Conservation (phyloP, 2,888 invertebrate species). For the Monochamus alternatus region DNA sequence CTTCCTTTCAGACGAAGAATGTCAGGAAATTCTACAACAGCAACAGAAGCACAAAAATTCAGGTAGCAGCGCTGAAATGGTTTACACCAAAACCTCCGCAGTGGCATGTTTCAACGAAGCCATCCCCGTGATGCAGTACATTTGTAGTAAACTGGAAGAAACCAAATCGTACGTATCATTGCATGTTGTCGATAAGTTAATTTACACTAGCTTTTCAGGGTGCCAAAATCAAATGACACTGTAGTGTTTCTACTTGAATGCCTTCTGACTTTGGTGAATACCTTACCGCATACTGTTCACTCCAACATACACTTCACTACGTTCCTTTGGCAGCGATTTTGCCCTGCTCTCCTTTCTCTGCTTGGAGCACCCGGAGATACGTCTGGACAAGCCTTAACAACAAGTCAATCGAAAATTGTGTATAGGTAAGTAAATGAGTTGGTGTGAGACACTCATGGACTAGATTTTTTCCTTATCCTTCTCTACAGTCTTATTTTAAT, state of each 20-base stretch:
- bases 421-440: conserved; percentile 78
- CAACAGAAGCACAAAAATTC: conserved; percentile 71
- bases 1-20: conserved; percentile 79
- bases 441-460: neutral
- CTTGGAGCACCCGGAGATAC: conserved; percentile 89
- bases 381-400: conserved; percentile 85
- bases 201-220: conserved; percentile 17
- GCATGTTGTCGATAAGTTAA: neutral
- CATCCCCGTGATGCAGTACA: conserved; percentile 90
- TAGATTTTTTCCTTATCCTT: no score
- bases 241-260: conserved; percentile 90
- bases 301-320: conserved; percentile 90
- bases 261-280: conserved; percentile 87
- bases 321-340: conserved; percentile 94
- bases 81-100: conserved; percentile 76
- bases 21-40: conserved; percentile 78
- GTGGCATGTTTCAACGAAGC: conserved; percentile 92
- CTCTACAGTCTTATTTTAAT: no score
- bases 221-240: conserved; percentile 76
- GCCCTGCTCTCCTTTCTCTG: conserved; percentile 90
- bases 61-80: conserved; percentile 73
- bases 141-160: conserved; percentile 89
- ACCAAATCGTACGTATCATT: conserved; percentile 78
- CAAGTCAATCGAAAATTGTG: conserved; percentile 90
- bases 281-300: conserved; percentile 86